Percentiles rank a stretch among this genome's conserved stretches.
Evolutionary conservation across 2,888 invertebrate species (phyloP).

Genomic region (Melanchra persicariae): DNA sequence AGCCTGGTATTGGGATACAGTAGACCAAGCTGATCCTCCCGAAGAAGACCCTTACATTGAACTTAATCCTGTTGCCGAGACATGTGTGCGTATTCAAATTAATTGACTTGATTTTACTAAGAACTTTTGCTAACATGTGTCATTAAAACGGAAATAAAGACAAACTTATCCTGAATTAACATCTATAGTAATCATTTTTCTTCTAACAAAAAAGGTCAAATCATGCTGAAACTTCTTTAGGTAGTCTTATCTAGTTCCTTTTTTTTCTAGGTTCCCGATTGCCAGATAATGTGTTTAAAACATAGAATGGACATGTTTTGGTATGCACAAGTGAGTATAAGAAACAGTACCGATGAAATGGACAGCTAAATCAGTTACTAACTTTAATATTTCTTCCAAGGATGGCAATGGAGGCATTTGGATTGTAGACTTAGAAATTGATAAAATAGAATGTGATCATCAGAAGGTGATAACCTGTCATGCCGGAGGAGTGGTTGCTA

Average conservation of each 20-base stretch:
- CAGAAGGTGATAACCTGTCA: constrained; percentile 92
- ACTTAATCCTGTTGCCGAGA: constrained; percentile 96
- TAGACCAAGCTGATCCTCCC: constrained; percentile 96
- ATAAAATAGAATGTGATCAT: constrained; percentile 84
- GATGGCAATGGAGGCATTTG: constrained; percentile 96
- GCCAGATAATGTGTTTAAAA: constrained; percentile 86
- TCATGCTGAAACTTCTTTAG: not conserved
- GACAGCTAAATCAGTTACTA: not conserved
- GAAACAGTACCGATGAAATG: not conserved
- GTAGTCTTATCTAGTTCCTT: not conserved
- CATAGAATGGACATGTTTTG: constrained; percentile 90
- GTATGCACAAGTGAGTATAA: constrained; percentile 94
- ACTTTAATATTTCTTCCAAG: constrained; percentile 80
- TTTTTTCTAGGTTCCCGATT: constrained; percentile 82
- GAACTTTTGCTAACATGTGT: too few relatives aligned
- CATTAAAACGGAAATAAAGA: too few relatives aligned
- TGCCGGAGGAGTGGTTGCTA: constrained; percentile 93
- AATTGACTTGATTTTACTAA: not conserved
- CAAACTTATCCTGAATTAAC: too few relatives aligned
- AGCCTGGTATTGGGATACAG: constrained; percentile 97
- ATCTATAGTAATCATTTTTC: too few relatives aligned
- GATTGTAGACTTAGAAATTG: constrained; percentile 86
- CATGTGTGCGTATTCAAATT: constrained; percentile 85
- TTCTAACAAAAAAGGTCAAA: too few relatives aligned
- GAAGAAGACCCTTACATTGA: constrained; percentile 95